These are phyloP conservation scores for Hyposoter dolosus DNA, from an alignment of 2,888 invertebrate species.

Conservation along the genomic window DNA sequence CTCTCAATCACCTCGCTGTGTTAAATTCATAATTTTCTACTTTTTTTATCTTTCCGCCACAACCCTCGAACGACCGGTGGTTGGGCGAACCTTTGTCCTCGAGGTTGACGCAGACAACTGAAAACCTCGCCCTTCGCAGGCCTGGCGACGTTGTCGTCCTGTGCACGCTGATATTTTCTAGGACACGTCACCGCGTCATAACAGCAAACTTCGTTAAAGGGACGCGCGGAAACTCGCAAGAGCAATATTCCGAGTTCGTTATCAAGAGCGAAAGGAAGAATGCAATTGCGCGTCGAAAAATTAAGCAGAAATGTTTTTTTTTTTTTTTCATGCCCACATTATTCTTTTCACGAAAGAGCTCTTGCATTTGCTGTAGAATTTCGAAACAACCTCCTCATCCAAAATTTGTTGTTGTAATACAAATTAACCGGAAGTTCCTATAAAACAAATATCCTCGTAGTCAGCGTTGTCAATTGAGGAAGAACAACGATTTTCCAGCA, in stretches of 20 bases:
- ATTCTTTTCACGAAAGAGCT: neutral
- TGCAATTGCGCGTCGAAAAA: neutral
- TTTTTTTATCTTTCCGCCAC: conserved; percentile 1
- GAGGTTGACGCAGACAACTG: neutral
- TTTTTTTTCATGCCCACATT: neutral
- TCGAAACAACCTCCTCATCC: neutral
- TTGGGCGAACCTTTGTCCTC: conserved; percentile 41
- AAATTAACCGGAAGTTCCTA: neutral
- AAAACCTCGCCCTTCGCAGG: conserved; percentile 14
- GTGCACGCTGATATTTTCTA: neutral
- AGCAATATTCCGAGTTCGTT: neutral
- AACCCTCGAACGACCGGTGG: conserved; percentile 25
- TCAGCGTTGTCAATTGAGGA: conserved; percentile 25
- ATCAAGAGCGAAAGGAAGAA: neutral
- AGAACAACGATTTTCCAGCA: conserved; percentile 44
- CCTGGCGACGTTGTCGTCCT: neutral
- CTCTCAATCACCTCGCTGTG: conserved; percentile 36
- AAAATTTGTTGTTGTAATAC: neutral
- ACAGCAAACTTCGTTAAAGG: neutral
- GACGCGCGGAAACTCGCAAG: neutral
- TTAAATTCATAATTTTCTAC: conserved; percentile 10
- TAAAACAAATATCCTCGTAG: neutral
- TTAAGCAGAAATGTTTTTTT: neutral
- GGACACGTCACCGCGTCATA: neutral
- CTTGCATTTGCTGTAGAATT: neutral